These are phyloP conservation scores for Acanthopagrus latus DNA, from an alignment of 2,797 vertebrate genomes.

Conservation along the genomic window DNA sequence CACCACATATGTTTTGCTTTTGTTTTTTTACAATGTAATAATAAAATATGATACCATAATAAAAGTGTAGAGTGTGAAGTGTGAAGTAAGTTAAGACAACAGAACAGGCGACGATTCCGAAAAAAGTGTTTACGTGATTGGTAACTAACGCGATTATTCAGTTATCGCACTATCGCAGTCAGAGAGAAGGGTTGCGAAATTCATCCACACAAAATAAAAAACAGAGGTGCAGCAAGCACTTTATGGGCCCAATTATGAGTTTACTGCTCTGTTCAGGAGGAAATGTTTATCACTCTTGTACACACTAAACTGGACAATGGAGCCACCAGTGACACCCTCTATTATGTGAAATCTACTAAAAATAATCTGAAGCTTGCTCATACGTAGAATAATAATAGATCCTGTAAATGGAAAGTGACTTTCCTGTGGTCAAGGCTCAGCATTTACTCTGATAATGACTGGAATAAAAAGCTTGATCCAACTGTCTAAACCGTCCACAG, in stretches of 20 bases:
- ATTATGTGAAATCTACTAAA: neutral
- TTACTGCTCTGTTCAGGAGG: neutral
- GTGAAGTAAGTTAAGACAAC: neutral
- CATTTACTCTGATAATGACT: neutral
- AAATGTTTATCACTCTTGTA: slow-evolving; percentile 2
- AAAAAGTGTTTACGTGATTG: neutral
- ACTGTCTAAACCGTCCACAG: slow-evolving; percentile 12
- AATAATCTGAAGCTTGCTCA: neutral
- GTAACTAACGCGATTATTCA: neutral
- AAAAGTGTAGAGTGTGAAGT: no score
- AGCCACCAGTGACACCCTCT: no score
- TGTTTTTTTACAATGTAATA: neutral
- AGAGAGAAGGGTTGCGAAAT: no score
- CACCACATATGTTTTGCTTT: neutral
- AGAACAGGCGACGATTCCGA: neutral
- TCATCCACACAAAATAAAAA: no score
- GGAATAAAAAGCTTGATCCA: neutral
- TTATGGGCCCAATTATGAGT: neutral
- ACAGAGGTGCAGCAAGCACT: neutral
- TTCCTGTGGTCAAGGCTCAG: neutral
- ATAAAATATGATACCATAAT: neutral
- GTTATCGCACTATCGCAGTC: neutral
- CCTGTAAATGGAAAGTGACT: neutral
- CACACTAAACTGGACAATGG: neutral
- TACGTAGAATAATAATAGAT: neutral